Conservation (phyloP, 1,140 invertebrate species). For the Anastatus disparis region DNA sequence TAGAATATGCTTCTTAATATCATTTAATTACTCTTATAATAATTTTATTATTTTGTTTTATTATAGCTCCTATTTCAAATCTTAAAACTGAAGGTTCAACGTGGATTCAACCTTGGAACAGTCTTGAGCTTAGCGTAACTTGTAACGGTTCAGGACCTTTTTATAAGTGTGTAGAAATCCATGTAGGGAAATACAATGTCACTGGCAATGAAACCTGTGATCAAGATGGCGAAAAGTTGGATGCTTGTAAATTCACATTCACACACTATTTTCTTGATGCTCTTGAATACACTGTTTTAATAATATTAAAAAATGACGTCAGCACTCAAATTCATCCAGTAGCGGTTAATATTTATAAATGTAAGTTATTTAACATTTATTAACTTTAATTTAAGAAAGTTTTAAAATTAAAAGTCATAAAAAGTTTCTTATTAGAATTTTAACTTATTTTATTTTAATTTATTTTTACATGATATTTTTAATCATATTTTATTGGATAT, state of each 20-base stretch:
- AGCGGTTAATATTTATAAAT: conserved; percentile 83
- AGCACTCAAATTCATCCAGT: conserved; percentile 74
- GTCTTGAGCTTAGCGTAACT: conserved; percentile 75
- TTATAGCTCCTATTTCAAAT: conserved; percentile 74
- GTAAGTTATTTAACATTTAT: conserved; percentile 62
- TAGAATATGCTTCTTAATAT: not conserved
- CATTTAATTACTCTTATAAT: not conserved
- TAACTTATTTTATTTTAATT: too few species aligned
- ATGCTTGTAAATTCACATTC: conserved; percentile 73
- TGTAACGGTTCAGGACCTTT: conserved; percentile 80
- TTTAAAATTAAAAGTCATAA: conserved; percentile 17
- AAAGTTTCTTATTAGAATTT: too few species aligned
- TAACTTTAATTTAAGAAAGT: conserved; percentile 7
- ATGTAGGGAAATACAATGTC: conserved; percentile 76
- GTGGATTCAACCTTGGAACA: conserved; percentile 83
- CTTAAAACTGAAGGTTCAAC: conserved; percentile 76
- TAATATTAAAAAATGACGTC: conserved; percentile 80
- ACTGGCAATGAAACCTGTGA: conserved; percentile 82
- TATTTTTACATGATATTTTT: too few species aligned
- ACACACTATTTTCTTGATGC: conserved; percentile 75
- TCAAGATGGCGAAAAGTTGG: conserved; percentile 49
- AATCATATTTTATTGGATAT: too few species aligned
- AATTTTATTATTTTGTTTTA: conserved; percentile 31
- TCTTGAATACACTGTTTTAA: conserved; percentile 76
- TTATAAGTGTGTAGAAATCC: conserved; percentile 72